Base-by-base conservation (phyloP, 2,113 vertebrate species). In the Baryphthengus martii region DNA sequence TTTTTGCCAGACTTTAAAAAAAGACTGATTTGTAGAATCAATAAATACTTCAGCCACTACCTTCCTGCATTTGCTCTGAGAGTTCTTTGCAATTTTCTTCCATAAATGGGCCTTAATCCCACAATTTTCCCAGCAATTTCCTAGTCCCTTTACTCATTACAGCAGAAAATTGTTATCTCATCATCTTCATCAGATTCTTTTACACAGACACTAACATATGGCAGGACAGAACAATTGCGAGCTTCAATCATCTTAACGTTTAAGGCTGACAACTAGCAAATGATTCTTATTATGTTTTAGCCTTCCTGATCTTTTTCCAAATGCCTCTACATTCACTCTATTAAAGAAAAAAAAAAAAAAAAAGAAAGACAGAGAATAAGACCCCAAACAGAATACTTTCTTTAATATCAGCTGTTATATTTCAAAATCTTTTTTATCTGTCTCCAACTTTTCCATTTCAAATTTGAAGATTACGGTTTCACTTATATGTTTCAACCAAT, bases 41-140 rank as follows among this genome's bases (percentile, higher is more conserved):
- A 93, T 95, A 83, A 71, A 86, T 79, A 85, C 31, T 87, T 86
- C 83, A 90, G 50, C 56, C 45, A 59, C 89, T 93, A 84, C 78
- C 56, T 92, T 70, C 37, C 71, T 90, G 45, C 53, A 53, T 73
- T 86, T 96, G 49, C 37, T 88, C 35, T 85, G 40, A 87, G 63
- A 92, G 73, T 85, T 92, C 89, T 83, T 76, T 45, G 66, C 79
- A 95, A 97, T 97, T 96, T 97, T 96, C 92, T 94, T 37, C 15
- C 55, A 90, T 93, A 94, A 94, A 94, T 92, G 65, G 73, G 23
- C 87, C 91, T 91, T 95, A 96, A 96, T 95, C 94, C 82, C 75
- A 93, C 87, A 79, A 91, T 94, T 97, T 97, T 86, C 40, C 62
- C 76, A 91, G 87, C 86, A 96, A 90, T 97, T 94, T 97, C 89